Base-by-base conservation (phyloP, 2,797 vertebrate species). In the Onychomys leucogaster region DNA sequence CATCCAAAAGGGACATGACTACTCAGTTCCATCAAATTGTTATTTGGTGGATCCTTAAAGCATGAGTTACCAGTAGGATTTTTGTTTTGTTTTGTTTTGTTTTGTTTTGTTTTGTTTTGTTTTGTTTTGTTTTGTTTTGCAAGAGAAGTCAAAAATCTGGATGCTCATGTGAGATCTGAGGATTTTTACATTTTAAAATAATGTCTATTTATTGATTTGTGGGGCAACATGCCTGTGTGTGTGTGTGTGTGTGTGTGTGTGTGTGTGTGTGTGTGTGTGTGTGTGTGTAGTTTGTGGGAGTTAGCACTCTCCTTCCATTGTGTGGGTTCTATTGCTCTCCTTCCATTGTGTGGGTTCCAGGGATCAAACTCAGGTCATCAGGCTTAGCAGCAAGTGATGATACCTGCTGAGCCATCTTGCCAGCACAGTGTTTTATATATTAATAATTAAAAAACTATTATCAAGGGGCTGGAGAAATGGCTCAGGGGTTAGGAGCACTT, bases 121-220 rank as follows among this genome's bases (percentile, higher is more conserved):
- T n/a, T n/a, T n/a, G n/a, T n/a, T n/a, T n/a, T n/a, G n/a, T n/a
- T n/a, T n/a, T n/a, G n/a, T 85, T 93, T 86, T 94, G 87, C 37
- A 89, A 94, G 49, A 84, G 61, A 91, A 94, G 17, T 41, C 59
- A 92, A 59, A 92, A 96, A 92, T 84, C 29, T 19, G 37, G 32
- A 94, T 93, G 84, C 78, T 81, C 69, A 71, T 46, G 41, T 84
- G 46, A 87, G 87, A 94, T 92, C 37, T 85, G 61, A 92, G 43
- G n/a, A 94, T 69, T 96, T 94, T 92, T 43, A 88, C 32, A 69
- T 37, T 67, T 85, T 37, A 41, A 57, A 87, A 57, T 57, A n/a
- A 52, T 46, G 3, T 73, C 25, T n/a, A 67, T 69, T 71, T 55
- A 73, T 73, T 87, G 21, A 87, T 63, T 76, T 57, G 11, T 37